Evolutionary conservation across 2,888 invertebrate species (phyloP).

Genomic region (Rotaria macrura): DNA sequence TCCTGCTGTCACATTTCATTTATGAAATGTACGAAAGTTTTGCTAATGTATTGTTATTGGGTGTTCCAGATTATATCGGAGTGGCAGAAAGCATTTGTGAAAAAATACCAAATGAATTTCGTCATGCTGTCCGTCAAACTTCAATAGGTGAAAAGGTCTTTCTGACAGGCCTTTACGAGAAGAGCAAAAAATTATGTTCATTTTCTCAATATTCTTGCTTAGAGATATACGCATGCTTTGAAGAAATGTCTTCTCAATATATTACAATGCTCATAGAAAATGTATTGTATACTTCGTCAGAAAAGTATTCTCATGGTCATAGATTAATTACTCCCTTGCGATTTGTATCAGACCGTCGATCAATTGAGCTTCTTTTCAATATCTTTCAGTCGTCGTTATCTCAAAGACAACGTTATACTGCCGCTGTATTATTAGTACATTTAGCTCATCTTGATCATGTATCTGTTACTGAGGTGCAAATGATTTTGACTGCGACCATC

Average conservation of each 20-base stretch:
- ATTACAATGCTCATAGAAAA: neutral
- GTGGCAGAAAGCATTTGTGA: neutral
- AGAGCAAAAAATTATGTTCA: neutral
- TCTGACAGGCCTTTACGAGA: neutral
- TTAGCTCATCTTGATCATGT: neutral
- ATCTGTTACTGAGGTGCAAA: neutral
- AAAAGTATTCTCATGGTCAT: too few species aligned
- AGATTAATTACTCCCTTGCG: neutral
- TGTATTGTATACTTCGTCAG: neutral
- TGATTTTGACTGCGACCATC: neutral
- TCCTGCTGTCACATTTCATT: neutral
- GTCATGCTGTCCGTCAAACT: neutral
- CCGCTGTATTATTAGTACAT: neutral
- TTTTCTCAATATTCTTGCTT: neutral
- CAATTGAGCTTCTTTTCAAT: neutral
- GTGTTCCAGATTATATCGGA: neutral
- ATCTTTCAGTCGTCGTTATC: neutral
- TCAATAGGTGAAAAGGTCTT: neutral
- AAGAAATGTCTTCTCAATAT: neutral
- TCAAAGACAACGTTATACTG: neutral
- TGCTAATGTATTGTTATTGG: neutral
- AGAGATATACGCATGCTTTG: neutral
- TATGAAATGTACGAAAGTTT: neutral
- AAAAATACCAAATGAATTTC: neutral
- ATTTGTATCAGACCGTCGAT: neutral